These are phyloP conservation scores for Oasisia sp. DNA, from an alignment of 2,888 invertebrate genomes.

Conservation along the genomic window DNA sequence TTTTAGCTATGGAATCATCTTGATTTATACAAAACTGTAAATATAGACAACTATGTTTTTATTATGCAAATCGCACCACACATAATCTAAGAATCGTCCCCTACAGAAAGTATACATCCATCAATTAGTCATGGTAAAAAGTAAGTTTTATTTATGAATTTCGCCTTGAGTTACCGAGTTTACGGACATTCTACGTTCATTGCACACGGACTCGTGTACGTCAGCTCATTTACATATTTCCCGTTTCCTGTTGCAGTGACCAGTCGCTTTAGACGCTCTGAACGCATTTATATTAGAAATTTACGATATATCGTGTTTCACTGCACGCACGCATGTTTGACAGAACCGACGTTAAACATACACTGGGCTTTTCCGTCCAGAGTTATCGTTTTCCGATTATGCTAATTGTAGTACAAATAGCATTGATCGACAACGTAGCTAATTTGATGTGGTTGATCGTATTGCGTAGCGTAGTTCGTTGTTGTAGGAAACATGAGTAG, in stretches of 20 bases:
- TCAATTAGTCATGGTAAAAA: too few species aligned
- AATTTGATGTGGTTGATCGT: constrained; percentile 4
- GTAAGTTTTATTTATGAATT: background rate
- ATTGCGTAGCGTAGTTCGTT: background rate
- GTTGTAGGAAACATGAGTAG: background rate
- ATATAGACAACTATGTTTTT: too few species aligned
- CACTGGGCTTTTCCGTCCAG: background rate
- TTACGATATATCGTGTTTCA: background rate
- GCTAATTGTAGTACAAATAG: background rate
- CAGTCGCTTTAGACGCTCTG: background rate
- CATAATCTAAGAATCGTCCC: too few species aligned
- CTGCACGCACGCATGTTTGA: background rate
- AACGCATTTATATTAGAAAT: background rate
- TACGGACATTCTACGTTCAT: background rate
- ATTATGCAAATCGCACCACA: too few species aligned
- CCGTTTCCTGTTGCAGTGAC: background rate
- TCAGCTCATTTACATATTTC: background rate
- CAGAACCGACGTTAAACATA: background rate
- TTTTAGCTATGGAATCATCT: too few species aligned
- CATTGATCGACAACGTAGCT: background rate
- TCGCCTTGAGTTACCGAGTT: background rate
- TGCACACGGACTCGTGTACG: background rate
- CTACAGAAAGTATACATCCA: too few species aligned
- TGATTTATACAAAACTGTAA: too few species aligned
- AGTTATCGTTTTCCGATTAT: background rate